Base-by-base conservation (phyloP, 2,888 invertebrate species). In the Orthonychiurus folsomi region DNA sequence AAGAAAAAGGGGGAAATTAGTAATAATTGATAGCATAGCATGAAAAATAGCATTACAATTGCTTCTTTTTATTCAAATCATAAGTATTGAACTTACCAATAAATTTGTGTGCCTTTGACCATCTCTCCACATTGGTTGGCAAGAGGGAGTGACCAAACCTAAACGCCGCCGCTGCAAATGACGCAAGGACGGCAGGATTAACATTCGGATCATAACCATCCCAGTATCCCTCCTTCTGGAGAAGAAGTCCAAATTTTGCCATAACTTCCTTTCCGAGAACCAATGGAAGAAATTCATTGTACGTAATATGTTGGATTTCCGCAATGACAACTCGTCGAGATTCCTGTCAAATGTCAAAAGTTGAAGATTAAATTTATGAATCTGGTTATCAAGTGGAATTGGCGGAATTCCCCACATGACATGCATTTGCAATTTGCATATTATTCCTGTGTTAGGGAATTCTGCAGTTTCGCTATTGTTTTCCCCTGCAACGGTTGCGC, bases 41-140 rank as follows among this genome's bases (percentile, higher is more conserved):
- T 53, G 9, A 53, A 21, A 9, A 53, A 9, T 9, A 53, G 9
- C 15, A 53, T 53, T 53, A 9, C 21, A n/a, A n/a, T n/a, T n/a
- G n/a, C n/a, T n/a, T n/a, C n/a, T n/a, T n/a, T n/a, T n/a, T n/a
- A n/a, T n/a, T n/a, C n/a, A n/a, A n/a, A n/a, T n/a, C n/a, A n/a
- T n/a, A n/a, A n/a, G n/a, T n/a, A n/a, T n/a, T n/a, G 27, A 21
- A 68, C 73, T 80, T 80, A 88, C 89, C 88, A 70, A 93, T 91
- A 75, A 93, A 93, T 79, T 93, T 93, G 77, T 93, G 93, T 25
- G 90, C 91, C 79, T 93, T 93, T 61, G 92, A 93, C 91, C 93
- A 93, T 75, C 93, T 83, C 77, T 93, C 93, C 2, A 93, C 88
- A 25, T 90, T 89, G 1, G 92, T 92, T 12, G 93, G 93, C 66